phyloP scores from a whole-genome alignment of 2,888 invertebrate species.

The Drosophila borborema region DNA sequence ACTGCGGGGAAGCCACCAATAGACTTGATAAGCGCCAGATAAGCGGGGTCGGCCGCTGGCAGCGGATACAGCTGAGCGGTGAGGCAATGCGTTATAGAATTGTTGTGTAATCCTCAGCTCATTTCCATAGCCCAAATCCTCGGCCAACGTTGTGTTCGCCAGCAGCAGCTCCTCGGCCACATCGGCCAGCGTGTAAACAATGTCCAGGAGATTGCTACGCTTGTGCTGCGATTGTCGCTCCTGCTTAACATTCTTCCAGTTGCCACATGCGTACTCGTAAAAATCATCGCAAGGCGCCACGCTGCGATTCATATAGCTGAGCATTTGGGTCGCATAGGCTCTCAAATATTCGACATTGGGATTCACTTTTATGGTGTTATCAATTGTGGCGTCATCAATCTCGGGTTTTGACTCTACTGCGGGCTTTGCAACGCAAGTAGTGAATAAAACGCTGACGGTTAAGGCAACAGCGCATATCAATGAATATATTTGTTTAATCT shows the following conservation, averaged over 20 bases:
- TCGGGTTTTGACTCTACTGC: slow-evolving; percentile 14
- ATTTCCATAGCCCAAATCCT: slow-evolving; percentile 54
- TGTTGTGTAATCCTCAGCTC: slow-evolving; percentile 76
- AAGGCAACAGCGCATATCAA: slow-evolving; percentile 17
- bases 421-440: slow-evolving; percentile 39
- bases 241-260: slow-evolving; percentile 73
- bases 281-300: slow-evolving; percentile 82
- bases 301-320: slow-evolving; percentile 79
- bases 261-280: slow-evolving; percentile 83
- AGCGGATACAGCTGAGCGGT: slow-evolving; percentile 72
- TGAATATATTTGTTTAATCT: slow-evolving; percentile 23
- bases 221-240: slow-evolving; percentile 62
- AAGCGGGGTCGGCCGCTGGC: slow-evolving; percentile 70
- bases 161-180: slow-evolving; percentile 54
- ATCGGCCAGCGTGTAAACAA: slow-evolving; percentile 65
- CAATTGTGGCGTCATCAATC: slow-evolving; percentile 18
- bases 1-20: slow-evolving; percentile 84
- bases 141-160: slow-evolving; percentile 44
- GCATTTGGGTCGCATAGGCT: slow-evolving; percentile 73
- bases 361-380: slow-evolving; percentile 48
- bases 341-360: slow-evolving; percentile 47
- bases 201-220: slow-evolving; percentile 77
- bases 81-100: slow-evolving; percentile 74
- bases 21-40: slow-evolving; percentile 72
- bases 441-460: slow-evolving; percentile 24